Evolutionary conservation across 2,797 vertebrate genomes (phyloP), one percentile per base, ranked within the genome.

Genomic region (Sebastes aleutianus): DNA sequence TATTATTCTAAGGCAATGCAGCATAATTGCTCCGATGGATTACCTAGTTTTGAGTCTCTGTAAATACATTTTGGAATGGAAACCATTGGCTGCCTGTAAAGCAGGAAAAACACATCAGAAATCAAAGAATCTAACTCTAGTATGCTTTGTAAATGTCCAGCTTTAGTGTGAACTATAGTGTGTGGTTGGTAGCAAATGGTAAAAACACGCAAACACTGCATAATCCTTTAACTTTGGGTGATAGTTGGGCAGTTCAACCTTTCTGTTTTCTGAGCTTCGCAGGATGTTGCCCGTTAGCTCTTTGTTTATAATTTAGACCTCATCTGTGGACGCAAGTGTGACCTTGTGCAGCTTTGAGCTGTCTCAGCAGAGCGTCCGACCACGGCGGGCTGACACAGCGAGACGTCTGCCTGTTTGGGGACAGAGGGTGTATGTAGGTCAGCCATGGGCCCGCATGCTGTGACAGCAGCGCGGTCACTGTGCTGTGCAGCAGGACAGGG

Each of bases 371-470:
- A 86, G 90, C 74, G 70, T 70, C 84, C 36, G 83, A 81, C 63
- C 76, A 4, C 4, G 64, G 87, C 2, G 89, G 88, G 88, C 91
- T 92, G 92, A 92, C 93, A 57, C 90, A 89, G 93, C 85, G 79
- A 91, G 91, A 91, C 88, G 85, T 77, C 84, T 76, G 88, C 84
- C 88, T 82, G 87, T 89, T 89, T 62, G 87, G 85, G 91, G 84
- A 89, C 91, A 92, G 89, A 90, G 92, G 85, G 92, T 88, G 91
- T 89, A 95, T 94, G 93, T 94, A 95, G 94, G 92, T 95, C 94
- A 93, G 85, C 84, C 87, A 78, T 74, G 82, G 83, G 83, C 86
- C 88, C 26, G 88, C 89, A 73, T 22, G 85, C 89, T 86, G 89
- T 84, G 90, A 93, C 92, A 91, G 91, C 89, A 85, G 89, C 86